These are phyloP conservation scores for Ceratosolen solmsi DNA, from an alignment of 1,140 invertebrate species.

Conservation along the genomic window DNA sequence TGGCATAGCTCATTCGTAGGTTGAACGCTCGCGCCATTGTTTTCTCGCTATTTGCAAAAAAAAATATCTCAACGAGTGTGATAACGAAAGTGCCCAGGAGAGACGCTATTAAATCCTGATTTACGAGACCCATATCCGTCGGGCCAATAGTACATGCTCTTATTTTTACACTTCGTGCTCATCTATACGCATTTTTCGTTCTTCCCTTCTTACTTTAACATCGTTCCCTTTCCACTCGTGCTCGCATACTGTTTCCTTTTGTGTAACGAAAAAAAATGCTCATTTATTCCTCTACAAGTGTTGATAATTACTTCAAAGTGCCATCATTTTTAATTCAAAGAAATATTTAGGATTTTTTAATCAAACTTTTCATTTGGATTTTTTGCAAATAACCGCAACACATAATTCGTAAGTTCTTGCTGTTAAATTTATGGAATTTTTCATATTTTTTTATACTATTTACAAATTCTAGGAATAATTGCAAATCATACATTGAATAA, in stretches of 20 bases:
- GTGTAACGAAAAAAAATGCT: too few species aligned
- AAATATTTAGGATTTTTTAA: too few species aligned
- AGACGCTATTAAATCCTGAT: constrained; percentile 27
- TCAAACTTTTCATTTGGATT: too few species aligned
- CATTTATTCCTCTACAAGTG: not conserved
- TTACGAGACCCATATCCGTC: constrained; percentile 28
- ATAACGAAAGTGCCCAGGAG: constrained; percentile 7
- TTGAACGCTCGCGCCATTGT: constrained; percentile 27
- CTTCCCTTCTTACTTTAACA: not conserved
- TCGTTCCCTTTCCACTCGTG: too few species aligned
- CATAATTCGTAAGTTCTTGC: too few species aligned
- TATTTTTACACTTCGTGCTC: constrained; percentile 16
- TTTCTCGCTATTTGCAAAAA: constrained; percentile 16
- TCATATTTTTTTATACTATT: too few species aligned
- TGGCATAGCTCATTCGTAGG: too few species aligned
- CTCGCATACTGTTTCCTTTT: not conserved
- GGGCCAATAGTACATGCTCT: not conserved
- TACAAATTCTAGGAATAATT: too few species aligned
- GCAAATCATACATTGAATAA: too few species aligned
- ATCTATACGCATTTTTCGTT: constrained; percentile 5
- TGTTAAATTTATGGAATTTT: too few species aligned
- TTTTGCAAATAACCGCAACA: too few species aligned
- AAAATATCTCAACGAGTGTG: not conserved
- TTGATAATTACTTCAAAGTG: constrained; percentile 3
- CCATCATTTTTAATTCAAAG: too few species aligned